A percentile compares a stretch with the other conserved stretches of the same genome.
These are phyloP conservation scores for Ischnura elegans DNA, from an alignment of 2,888 invertebrate species.

Conservation along the genomic window DNA sequence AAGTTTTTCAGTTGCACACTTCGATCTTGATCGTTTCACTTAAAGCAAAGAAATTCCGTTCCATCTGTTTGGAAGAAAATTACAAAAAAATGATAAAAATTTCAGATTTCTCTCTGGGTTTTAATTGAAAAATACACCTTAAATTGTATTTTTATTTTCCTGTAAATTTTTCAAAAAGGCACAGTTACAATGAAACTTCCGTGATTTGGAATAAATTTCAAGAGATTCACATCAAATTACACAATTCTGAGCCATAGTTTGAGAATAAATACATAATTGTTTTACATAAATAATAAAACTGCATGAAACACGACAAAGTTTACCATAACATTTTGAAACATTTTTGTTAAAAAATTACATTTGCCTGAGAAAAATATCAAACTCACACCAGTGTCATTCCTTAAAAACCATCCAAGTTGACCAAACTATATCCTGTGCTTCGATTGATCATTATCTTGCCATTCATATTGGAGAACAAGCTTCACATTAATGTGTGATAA, in stretches of 20 bases:
- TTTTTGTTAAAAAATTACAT: constrained; percentile 53
- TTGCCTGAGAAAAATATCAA: constrained; percentile 61
- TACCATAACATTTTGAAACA: not conserved
- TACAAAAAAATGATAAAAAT: no score
- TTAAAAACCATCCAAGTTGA: not conserved
- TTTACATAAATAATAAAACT: not conserved
- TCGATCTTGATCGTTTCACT: no score
- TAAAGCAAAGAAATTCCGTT: no score
- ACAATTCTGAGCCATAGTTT: not conserved
- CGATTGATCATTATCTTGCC: constrained; percentile 2
- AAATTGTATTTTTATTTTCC: not conserved
- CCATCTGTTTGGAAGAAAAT: no score
- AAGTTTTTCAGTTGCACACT: no score
- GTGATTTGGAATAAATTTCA: not conserved
- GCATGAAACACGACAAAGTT: not conserved
- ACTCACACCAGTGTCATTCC: constrained; percentile 56
- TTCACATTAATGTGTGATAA: not conserved
- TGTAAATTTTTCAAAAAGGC: not conserved
- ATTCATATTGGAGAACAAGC: constrained; percentile 16
- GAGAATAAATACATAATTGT: not conserved
- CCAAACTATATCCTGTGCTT: not conserved
- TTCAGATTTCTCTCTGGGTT: no score
- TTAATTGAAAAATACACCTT: not conserved
- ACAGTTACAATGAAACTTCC: no score
- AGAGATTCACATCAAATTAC: not conserved